Conservation (phyloP, 64 coral and sea anemone genomes). For the Orbicella faveolata region DNA sequence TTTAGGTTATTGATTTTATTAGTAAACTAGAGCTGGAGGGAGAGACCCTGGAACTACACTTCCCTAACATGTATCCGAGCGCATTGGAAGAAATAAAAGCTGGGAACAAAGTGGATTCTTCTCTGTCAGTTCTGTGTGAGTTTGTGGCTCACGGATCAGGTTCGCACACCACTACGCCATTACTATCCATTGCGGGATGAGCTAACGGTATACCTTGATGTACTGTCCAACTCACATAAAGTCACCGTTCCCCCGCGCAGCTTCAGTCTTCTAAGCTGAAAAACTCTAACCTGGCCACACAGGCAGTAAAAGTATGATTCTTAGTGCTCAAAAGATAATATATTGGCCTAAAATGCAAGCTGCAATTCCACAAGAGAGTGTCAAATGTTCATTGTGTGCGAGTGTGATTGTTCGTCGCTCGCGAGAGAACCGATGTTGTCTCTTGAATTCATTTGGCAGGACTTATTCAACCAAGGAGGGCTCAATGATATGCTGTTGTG, state of each 20-base stretch:
- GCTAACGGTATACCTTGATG: conserved; percentile 53
- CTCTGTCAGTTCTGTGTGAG: conserved; percentile 36
- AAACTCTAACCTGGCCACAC: background rate
- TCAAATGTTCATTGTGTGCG: conserved; percentile 45
- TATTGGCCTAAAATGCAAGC: conserved; percentile 50
- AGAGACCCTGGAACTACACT: background rate
- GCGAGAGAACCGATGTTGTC: conserved; percentile 58
- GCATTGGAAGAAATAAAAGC: conserved; percentile 21
- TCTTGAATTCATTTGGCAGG: conserved; percentile 52
- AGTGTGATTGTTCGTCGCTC: conserved; percentile 15
- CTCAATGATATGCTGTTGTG: background rate
- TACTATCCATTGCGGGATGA: conserved; percentile 42
- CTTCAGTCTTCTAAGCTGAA: conserved; percentile 47
- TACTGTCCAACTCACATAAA: conserved; percentile 60
- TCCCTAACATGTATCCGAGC: conserved; percentile 16
- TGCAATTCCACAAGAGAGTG: conserved; percentile 47
- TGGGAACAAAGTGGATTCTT: conserved; percentile 13
- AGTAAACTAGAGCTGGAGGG: too few species aligned
- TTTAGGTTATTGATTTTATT: too few species aligned
- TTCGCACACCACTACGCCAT: conserved; percentile 18
- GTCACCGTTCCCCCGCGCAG: conserved; percentile 32
- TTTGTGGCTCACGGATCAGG: conserved; percentile 36
- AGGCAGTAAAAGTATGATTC: background rate
- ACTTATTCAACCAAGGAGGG: conserved; percentile 44
- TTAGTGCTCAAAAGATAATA: conserved; percentile 18